phyloP scores from a whole-genome alignment of 2,113 vertebrate genomes.

The Mus musculus region DNA sequence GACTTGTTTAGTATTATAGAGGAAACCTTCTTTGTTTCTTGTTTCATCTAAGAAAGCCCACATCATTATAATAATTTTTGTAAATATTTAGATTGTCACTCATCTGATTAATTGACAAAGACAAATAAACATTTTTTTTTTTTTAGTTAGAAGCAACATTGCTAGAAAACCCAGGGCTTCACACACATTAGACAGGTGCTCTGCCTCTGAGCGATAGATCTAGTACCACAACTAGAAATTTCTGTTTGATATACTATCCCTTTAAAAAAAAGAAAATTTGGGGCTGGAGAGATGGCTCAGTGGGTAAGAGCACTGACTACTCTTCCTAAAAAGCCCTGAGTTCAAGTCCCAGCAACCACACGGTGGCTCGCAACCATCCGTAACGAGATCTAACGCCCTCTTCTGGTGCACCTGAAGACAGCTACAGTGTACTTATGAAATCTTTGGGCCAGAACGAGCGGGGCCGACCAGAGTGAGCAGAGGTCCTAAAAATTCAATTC shows the following conservation, averaged over 20 bases:
- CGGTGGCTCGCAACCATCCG: too few species aligned
- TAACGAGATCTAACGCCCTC: neutral
- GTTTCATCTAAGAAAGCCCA: neutral
- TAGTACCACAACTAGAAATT: neutral
- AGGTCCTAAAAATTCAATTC: too few species aligned
- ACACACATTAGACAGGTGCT: neutral
- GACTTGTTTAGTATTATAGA: neutral
- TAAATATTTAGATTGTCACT: constrained; percentile 46
- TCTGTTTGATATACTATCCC: neutral
- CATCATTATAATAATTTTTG: constrained; percentile 48
- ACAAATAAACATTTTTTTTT: constrained; percentile 23
- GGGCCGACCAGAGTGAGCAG: too few species aligned
- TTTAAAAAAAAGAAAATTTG: constrained; percentile 43
- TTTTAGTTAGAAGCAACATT: neutral
- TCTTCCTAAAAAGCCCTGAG: too few species aligned
- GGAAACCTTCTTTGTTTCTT: constrained; percentile 16
- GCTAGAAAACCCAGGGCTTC: neutral
- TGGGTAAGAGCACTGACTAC: neutral
- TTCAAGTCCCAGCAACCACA: neutral
- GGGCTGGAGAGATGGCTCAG: neutral
- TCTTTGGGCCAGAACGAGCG: too few species aligned
- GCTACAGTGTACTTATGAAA: too few species aligned
- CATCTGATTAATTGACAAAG: constrained; percentile 31
- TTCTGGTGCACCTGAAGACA: too few species aligned
- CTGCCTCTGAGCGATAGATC: neutral